Percentiles rank a stretch among this genome's conserved stretches.
Evolutionary conservation across 2,888 invertebrate genomes (phyloP).

Genomic region (Rapana venosa): DNA sequence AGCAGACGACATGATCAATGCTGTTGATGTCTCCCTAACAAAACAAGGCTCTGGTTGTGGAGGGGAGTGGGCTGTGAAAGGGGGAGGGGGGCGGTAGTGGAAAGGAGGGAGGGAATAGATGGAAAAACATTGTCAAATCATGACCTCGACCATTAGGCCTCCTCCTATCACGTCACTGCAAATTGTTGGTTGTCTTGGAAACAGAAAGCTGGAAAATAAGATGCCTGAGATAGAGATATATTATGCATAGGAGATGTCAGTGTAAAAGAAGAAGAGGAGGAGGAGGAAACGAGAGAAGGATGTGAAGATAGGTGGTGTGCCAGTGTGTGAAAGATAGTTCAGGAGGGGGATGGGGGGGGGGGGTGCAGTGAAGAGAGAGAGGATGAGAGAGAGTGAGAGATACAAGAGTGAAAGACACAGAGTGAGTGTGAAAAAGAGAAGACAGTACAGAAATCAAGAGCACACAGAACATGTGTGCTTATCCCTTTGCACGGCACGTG

Average conservation of each 20-base stretch:
- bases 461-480: not conserved
- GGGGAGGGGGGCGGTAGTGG: too few species aligned
- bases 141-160: not conserved
- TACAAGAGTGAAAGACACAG: not conserved
- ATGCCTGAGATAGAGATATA: too few species aligned
- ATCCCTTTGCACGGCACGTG: not conserved
- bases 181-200: constrained; percentile 8
- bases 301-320: not conserved
- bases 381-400: not conserved
- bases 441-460: not conserved
- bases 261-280: not conserved
- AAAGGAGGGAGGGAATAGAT: not conserved
- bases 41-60: too few species aligned
- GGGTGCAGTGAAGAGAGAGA: not conserved
- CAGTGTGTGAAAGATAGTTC: too few species aligned
- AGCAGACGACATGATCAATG: too few species aligned
- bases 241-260: too few species aligned
- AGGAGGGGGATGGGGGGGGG: not conserved
- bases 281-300: not conserved
- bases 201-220: not conserved
- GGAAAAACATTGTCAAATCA: not conserved
- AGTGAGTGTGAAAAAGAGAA: not conserved
- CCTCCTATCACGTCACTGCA: constrained; percentile 7
- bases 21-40: too few species aligned
- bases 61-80: too few species aligned